Evolutionary conservation across 2,797 vertebrate genomes (phyloP).

Genomic region (Eutrigla gurnardus): DNA sequence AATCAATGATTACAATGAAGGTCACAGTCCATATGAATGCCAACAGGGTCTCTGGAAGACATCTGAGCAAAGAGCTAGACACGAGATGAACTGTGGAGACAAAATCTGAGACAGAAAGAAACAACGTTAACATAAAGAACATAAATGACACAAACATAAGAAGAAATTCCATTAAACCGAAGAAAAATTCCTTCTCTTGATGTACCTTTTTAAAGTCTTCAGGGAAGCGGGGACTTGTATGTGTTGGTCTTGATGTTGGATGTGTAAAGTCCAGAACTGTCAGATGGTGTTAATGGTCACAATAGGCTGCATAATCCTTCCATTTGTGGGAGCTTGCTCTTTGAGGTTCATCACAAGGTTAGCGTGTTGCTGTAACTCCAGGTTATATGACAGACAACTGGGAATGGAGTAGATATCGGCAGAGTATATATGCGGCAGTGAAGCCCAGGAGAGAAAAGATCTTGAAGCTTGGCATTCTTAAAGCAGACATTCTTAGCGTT

Average conservation of each 20-base stretch:
- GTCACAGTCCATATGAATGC: slow-evolving; percentile 37
- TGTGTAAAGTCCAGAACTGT: slow-evolving; percentile 34
- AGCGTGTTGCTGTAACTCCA: slow-evolving; percentile 33
- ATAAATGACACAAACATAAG: neutral
- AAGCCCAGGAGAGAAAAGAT: slow-evolving; percentile 67
- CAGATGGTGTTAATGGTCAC: slow-evolving; percentile 24
- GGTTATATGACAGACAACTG: slow-evolving; percentile 8
- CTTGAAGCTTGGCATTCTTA: slow-evolving; percentile 73
- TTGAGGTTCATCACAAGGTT: slow-evolving; percentile 12
- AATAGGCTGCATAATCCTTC: slow-evolving; percentile 13
- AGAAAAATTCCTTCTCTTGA: neutral
- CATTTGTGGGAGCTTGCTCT: slow-evolving; percentile 5
- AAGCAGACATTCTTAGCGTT: slow-evolving; percentile 52
- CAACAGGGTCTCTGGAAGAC: slow-evolving; percentile 51
- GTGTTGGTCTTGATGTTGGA: slow-evolving; percentile 44
- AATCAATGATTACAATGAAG: slow-evolving; percentile 43
- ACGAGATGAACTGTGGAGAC: slow-evolving; percentile 16
- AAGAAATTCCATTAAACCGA: neutral
- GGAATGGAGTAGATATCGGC: slow-evolving; percentile 36
- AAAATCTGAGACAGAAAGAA: slow-evolving; percentile 48
- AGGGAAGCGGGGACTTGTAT: slow-evolving; percentile 38
- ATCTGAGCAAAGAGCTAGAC: slow-evolving; percentile 41
- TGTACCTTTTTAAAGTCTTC: slow-evolving; percentile 51
- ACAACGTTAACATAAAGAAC: slow-evolving; percentile 15
- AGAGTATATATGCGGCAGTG: slow-evolving; percentile 54